Evolutionary conservation across 2,888 invertebrate genomes (phyloP).

Genomic region (Tetrapedia diversipes): DNA sequence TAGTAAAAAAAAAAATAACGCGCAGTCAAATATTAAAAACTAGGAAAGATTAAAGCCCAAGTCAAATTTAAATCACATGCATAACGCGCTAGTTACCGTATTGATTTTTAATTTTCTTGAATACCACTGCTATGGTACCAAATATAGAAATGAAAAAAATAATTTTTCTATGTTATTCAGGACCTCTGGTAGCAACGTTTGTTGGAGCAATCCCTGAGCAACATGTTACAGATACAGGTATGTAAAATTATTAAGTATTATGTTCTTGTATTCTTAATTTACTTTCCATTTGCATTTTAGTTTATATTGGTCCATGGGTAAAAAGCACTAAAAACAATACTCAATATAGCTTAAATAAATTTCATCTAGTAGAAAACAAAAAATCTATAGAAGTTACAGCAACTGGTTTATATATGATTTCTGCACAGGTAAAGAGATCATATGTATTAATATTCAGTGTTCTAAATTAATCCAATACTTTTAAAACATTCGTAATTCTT

Average conservation of each 20-base stretch:
- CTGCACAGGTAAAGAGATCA: constrained; percentile 76
- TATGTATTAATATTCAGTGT: background rate
- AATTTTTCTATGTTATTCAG: constrained; percentile 54
- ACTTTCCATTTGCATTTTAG: constrained; percentile 61
- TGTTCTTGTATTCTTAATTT: too few relatives aligned
- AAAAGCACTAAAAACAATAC: constrained; percentile 74
- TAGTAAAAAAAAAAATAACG: background rate
- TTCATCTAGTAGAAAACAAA: constrained; percentile 78
- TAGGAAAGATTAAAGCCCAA: background rate
- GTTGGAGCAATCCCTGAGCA: constrained; percentile 78
- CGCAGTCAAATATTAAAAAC: background rate
- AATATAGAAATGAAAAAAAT: background rate
- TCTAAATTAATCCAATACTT: background rate
- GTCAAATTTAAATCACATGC: background rate
- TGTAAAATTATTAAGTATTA: background rate
- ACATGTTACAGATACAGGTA: constrained; percentile 77
- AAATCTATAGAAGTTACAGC: constrained; percentile 78
- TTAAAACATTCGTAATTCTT: background rate
- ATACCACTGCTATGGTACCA: background rate
- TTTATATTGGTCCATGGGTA: constrained; percentile 79
- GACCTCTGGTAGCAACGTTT: constrained; percentile 76
- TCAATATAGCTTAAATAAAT: constrained; percentile 76
- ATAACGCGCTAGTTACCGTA: background rate
- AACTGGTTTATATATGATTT: constrained; percentile 79
- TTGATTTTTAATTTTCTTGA: background rate